These are phyloP conservation scores for Semaprochilodus insignis DNA, from an alignment of 2,797 vertebrate species.

Conservation along the genomic window DNA sequence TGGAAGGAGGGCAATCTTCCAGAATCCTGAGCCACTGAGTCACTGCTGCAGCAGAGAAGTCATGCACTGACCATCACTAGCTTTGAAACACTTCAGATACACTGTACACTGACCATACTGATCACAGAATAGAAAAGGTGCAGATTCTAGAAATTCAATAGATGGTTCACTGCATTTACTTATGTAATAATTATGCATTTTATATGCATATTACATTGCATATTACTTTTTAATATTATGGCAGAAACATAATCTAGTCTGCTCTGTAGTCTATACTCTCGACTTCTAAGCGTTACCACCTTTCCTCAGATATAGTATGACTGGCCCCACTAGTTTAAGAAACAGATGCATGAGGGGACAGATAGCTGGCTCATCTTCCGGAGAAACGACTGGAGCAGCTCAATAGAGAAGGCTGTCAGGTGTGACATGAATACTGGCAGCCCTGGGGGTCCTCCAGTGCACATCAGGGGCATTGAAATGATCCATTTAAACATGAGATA, in stretches of 20 bases:
- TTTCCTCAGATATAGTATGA: background rate
- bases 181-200: too few species aligned
- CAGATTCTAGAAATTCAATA: background rate
- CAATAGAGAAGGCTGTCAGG: conserved; percentile 14
- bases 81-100: background rate
- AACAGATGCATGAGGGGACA: background rate
- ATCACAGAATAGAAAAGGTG: background rate
- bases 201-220: too few species aligned
- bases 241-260: too few species aligned
- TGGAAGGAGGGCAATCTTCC: conserved; percentile 15
- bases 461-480: background rate
- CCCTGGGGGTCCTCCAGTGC: background rate
- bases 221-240: too few species aligned
- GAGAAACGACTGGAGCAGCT: background rate
- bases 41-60: conserved; percentile 12
- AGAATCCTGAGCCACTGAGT: conserved; percentile 2
- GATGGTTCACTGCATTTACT: background rate
- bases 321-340: background rate
- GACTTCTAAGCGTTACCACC: background rate
- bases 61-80: conserved; percentile 10
- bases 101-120: background rate
- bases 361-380: conserved; percentile 8
- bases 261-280: too few species aligned
- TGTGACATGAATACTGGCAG: conserved; percentile 19
- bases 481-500: background rate